These are phyloP conservation scores for Caranx melampygus DNA, from an alignment of 2,113 vertebrate genomes.

Conservation along the genomic window DNA sequence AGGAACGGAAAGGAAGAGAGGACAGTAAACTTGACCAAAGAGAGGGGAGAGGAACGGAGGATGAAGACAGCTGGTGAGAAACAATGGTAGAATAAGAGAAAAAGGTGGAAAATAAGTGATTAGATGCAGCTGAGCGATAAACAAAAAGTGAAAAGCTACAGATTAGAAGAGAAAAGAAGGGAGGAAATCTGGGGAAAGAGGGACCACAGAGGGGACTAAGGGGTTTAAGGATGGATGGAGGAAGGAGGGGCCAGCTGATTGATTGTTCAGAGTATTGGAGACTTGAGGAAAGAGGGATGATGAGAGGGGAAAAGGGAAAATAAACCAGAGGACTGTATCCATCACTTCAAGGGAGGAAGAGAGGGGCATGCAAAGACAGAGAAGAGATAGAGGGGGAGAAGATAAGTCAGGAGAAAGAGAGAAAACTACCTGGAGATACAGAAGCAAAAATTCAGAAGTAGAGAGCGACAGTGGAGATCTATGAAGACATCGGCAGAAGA, in stretches of 20 bases:
- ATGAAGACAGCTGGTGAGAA: not conserved
- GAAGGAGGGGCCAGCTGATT: slow-evolving; percentile 85
- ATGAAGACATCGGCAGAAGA: slow-evolving; percentile 45
- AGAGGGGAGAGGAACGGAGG: not conserved
- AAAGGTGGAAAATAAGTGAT: not conserved
- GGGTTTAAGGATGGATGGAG: slow-evolving; percentile 67
- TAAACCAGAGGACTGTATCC: slow-evolving; percentile 89
- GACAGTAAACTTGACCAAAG: slow-evolving; percentile 27
- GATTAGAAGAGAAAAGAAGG: slow-evolving; percentile 22
- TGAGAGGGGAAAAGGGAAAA: slow-evolving; percentile 73
- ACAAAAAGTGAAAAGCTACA: slow-evolving; percentile 5
- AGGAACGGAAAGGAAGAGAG: not conserved
- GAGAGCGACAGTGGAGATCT: slow-evolving; percentile 33
- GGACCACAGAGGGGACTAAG: slow-evolving; percentile 69
- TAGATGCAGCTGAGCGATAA: slow-evolving; percentile 3
- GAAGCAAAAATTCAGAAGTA: slow-evolving; percentile 22
- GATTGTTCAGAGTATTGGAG: slow-evolving; percentile 88
- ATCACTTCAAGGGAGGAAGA: slow-evolving; percentile 78
- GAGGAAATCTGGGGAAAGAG: slow-evolving; percentile 71
- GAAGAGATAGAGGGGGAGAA: slow-evolving; percentile 20
- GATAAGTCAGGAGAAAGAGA: slow-evolving; percentile 11
- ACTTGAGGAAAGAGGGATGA: slow-evolving; percentile 81
- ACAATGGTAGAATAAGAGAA: not conserved
- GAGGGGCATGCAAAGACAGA: slow-evolving; percentile 20
- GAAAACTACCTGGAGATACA: not conserved